Base-by-base conservation (phyloP, 2,888 invertebrate genomes). In the Acleris emargana region DNA sequence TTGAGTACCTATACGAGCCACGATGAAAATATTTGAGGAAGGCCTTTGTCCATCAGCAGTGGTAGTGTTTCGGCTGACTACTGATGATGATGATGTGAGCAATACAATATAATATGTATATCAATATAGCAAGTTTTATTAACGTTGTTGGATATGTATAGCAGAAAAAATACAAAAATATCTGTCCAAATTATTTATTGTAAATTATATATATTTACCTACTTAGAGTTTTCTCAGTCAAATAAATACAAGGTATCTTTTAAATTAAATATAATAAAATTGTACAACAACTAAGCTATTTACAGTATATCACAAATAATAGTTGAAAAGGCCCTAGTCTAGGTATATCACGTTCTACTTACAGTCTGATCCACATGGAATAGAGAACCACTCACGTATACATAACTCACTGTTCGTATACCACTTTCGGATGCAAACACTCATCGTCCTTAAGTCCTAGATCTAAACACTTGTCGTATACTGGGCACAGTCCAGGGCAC, bases 201-300 rank as follows among this genome's bases (percentile, higher is more conserved):
- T 89, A 88, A 66, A 86, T 83, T 89, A 82, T 80, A 77, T 79
- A 79, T 77, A 79, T 81, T 76, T 80, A 82, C 83, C 89, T 90
- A 91, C 88, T 87, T 85, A 88, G 84, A 84, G 88, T 86, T 84
- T 85, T 87, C 85, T 92, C 92, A 92, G 92, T 92, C 92, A 92
- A 92, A 91, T 92, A 92, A 92, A 92, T 92, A 92, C 91, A 92
- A 79, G 85, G 82, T 84, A 79, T 81, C 79, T 76, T 75, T 78
- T 88, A 88, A 91, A 91, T 90, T 89, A 91, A 91, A 90, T 90
- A 91, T 87, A 90, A 91, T 91, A 91, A 89, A 86, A 90, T 91
- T 91, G 89, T 91, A 91, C 91, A 91, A 91, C 86, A 81, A 86
- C 77, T 86, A 89, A 89, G 89, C 89, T 91, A 91, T 92, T 90